Evolutionary conservation across 1,140 invertebrate genomes (phyloP), one percentile per base, ranked within the genome.

Genomic region (Hyphantria cunea): DNA sequence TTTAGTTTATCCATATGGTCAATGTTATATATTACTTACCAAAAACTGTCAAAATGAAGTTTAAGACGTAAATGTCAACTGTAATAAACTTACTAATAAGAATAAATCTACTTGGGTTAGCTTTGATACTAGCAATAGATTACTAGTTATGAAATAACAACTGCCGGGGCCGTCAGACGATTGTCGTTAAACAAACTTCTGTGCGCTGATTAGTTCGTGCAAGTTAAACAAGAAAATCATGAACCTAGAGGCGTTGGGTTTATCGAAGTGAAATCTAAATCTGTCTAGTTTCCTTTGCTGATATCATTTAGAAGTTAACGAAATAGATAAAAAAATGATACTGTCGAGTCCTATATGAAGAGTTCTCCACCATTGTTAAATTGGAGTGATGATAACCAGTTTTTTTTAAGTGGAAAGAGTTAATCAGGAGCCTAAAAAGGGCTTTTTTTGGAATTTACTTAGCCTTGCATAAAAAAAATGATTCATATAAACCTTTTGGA

Each of bases 141-240:
- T 31, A 12, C 41, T 60, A 42, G 47, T 42, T 39, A 10, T 47
- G 10, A 25, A 34, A 51, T 31, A 33, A 13, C 13, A 12, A 51
- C 12, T 32, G 11, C 17, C 6, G 7, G 12, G 12, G 15, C 42
- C 54, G 47, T 58, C 48, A 62, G 54, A n/a, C 44, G 14, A 42
- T 47, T 69, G 31, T 61, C 48, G 61, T 64, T 49, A 55, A 64
- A 64, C 60, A 48, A 62, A 56, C 53, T 55, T 61, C 11, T 8
- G 15, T 39, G 32, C 6, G 50, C 17, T 25, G 59, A 66, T 59
- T 66, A 63, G 64, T 70, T 66, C 47, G 64, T 52, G 9, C 32
- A 60, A 64, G 50, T 64, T 68, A 41, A 68, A 60, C 39, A 51
- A 67, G 34, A 15, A 34, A 50, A 50, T 50, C 17, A 50, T 41